A percentile compares a stretch with the other conserved stretches of the same genome.
Evolutionary conservation across 2,797 vertebrate species (phyloP).

Genomic region (Todus mexicanus): DNA sequence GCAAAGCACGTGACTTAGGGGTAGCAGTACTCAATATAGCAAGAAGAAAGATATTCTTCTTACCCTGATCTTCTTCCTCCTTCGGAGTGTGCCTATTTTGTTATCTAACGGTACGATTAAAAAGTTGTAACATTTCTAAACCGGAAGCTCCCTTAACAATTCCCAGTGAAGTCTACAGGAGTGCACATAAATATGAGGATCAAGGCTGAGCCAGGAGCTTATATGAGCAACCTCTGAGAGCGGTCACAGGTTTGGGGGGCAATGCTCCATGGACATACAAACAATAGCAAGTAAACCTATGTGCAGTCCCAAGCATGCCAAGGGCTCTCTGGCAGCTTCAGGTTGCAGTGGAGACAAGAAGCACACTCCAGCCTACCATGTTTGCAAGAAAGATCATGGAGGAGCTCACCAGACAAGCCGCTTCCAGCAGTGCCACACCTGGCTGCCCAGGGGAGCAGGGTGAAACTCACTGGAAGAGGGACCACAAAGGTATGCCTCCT

Average conservation of each 20-base stretch:
- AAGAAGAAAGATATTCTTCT: not conserved
- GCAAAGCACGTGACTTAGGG: not conserved
- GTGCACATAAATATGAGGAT: rapidly evolving
- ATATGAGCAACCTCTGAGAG: not conserved
- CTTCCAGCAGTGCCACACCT: not conserved
- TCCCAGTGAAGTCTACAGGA: not conserved
- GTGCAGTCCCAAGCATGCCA: not conserved
- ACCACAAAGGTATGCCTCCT: not conserved
- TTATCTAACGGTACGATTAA: not conserved
- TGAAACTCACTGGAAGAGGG: not conserved
- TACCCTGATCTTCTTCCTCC: not conserved
- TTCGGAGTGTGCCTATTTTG: not conserved
- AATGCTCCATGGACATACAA: not conserved
- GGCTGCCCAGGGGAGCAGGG: not conserved
- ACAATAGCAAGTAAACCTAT: not conserved
- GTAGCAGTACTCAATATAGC: not conserved
- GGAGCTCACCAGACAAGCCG: not conserved
- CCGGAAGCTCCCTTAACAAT: not conserved
- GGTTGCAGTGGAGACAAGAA: not conserved
- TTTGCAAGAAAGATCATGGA: not conserved
- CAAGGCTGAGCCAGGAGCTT: not conserved
- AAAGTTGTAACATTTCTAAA: not conserved
- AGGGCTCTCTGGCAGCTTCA: not conserved
- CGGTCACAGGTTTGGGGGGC: not conserved
- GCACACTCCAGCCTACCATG: not conserved